Conservation (phyloP, 2,888 invertebrate species). For the Drosophila kokeensis region DNA sequence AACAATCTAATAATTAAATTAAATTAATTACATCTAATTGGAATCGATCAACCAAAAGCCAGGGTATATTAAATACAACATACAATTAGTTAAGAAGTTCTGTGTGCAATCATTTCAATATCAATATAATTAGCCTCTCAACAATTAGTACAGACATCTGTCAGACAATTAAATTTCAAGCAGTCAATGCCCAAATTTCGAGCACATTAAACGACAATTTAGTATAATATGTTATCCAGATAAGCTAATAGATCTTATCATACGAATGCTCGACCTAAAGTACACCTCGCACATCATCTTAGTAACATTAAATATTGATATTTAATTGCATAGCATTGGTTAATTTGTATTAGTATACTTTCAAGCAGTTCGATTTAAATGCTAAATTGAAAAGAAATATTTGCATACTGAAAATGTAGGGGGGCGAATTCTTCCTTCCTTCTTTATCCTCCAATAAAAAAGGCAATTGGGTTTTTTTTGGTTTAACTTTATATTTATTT, state of each 20-base stretch:
- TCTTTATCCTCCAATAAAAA: no score
- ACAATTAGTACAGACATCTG: not conserved
- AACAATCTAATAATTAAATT: not conserved
- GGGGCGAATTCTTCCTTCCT: no score
- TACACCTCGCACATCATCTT: no score
- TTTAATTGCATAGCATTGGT: no score
- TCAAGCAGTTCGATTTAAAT: no score
- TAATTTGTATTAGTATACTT: no score
- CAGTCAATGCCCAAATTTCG: not conserved
- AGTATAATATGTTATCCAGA: not conserved
- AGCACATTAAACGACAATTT: not conserved
- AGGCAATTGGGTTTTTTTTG: no score
- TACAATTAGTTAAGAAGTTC: not conserved
- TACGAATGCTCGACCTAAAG: not conserved
- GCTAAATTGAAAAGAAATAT: no score
- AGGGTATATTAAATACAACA: not conserved
- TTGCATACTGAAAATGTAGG: no score
- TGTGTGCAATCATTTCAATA: not conserved
- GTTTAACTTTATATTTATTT: no score
- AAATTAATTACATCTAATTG: not conserved
- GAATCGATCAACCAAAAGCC: not conserved
- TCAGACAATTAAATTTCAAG: not conserved
- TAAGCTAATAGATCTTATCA: not conserved
- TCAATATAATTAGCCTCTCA: not conserved
- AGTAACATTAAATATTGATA: no score